These are phyloP conservation scores for Hycleus phaleratus DNA, from an alignment of 1,140 invertebrate species.

Conservation along the genomic window DNA sequence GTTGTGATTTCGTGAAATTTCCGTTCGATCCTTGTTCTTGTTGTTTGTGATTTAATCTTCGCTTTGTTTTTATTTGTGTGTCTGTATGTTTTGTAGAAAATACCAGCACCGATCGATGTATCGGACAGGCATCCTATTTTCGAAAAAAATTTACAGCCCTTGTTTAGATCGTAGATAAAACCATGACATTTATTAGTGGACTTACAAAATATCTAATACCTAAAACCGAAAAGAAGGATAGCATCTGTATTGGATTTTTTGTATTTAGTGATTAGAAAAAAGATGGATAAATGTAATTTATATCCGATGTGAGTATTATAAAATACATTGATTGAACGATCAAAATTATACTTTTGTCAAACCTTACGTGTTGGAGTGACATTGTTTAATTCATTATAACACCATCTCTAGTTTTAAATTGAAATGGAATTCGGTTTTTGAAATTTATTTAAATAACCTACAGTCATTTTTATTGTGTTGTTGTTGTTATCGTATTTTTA, in stretches of 20 bases:
- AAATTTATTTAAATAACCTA: too few relatives aligned
- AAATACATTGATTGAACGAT: constrained; percentile 6
- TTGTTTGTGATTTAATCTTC: too few relatives aligned
- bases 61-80: too few relatives aligned
- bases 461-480: too few relatives aligned
- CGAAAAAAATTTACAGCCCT: constrained; percentile 14
- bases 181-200: constrained; percentile 12
- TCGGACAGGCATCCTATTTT: constrained; percentile 10
- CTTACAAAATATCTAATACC: constrained; percentile 12
- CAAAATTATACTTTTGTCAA: constrained; percentile 4
- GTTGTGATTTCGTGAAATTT: too few relatives aligned
- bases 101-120: not conserved
- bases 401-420: too few relatives aligned
- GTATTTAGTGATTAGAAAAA: not conserved
- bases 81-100: too few relatives aligned
- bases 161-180: constrained; percentile 11
- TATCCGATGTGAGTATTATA: not conserved
- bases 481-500: too few relatives aligned
- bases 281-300: not conserved
- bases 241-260: constrained; percentile 1
- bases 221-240: not conserved
- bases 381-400: constrained; percentile 2
- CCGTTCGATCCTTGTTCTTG: too few relatives aligned
- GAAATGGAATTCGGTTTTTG: too few relatives aligned
- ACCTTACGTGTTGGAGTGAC: constrained; percentile 4